Evolutionary conservation across 2,888 invertebrate species (phyloP).

Genomic region (Drosophila paramelanica): DNA sequence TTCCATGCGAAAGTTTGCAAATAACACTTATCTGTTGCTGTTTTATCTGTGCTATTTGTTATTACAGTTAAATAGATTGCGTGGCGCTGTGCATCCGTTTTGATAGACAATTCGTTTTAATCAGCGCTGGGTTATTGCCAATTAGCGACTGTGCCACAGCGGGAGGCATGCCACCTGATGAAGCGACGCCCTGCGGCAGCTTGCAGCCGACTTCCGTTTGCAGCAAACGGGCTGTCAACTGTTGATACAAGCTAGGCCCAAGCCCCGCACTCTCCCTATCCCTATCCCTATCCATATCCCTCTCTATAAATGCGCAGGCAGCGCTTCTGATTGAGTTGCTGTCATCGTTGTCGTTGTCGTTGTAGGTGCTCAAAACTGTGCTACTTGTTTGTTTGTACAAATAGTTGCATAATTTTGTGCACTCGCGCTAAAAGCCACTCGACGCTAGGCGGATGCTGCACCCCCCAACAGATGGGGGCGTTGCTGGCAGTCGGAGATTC

Average conservation of each 20-base stretch:
- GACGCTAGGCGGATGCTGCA: conserved; percentile 4
- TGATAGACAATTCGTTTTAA: conserved; percentile 22
- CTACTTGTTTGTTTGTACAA: conserved; percentile 71
- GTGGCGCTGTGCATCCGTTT: neutral
- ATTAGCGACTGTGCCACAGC: conserved; percentile 5
- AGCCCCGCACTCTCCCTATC: neutral
- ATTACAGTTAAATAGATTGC: neutral
- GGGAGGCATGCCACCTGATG: conserved; percentile 24
- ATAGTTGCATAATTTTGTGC: conserved; percentile 75
- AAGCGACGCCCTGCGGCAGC: conserved; percentile 11
- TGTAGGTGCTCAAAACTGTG: conserved; percentile 16
- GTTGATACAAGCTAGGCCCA: conserved; percentile 22
- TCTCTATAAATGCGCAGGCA: conserved; percentile 17
- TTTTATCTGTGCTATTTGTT: neutral
- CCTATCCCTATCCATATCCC: neutral
- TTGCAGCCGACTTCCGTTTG: conserved; percentile 32
- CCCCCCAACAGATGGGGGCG: neutral
- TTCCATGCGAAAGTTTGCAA: neutral
- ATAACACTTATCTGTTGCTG: neutral
- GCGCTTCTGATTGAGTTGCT: conserved; percentile 51
- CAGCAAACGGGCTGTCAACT: conserved; percentile 26
- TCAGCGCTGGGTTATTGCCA: conserved; percentile 9
- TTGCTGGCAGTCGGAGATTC: conserved; percentile 19
- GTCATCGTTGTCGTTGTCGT: conserved; percentile 24
- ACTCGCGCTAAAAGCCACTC: conserved; percentile 71